Base-by-base conservation (phyloP, 1,140 invertebrate species). In the Drosophila carrolli region DNA sequence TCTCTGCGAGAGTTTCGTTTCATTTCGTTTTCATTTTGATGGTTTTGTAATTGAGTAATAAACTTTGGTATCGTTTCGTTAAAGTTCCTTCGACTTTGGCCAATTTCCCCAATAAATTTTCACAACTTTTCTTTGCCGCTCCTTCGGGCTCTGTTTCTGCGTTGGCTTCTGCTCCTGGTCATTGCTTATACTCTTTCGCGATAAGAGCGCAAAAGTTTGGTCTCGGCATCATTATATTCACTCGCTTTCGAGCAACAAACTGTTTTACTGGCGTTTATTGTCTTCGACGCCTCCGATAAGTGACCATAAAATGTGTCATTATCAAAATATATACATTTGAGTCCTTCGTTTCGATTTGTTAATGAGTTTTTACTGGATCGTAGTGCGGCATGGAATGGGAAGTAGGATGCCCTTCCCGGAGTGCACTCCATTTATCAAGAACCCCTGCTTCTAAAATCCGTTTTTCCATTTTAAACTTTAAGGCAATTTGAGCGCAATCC, bases 1-100 rank as follows among this genome's bases (percentile, higher is more conserved):
- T 63, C 62, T 46, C 50, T 32, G 53, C 40, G 19, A 59, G 57
- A 66, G 60, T 63, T 78, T 81, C 77, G 60, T 72, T 66, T 84
- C 77, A 53, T 88, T 86, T 75, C 70, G 61, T 77, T 84, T 78
- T 81, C 79, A 63, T 81, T 91, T 91, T 84, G 88, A 91, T 91
- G 88, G 83, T 76, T 91, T 88, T 91, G 88, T 91, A 91, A 91
- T 91, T 91, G 88, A 91, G 88, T 91, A 91, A 91, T 91, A 91
- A 91, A 91, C 76, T 89, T 89, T 68, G 85, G 77, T 74, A 88
- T 78, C 79, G 80, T 70, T 84, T 81, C 50, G 74, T 65, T 65
- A 73, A 77, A 82, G 51, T 83, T 83, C 44, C 43, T 41, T 37
- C 32, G 53, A 57, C 55, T 77, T 60, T 77, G 55, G 57, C 70